Percentiles rank a stretch among this genome's conserved stretches.
These are phyloP conservation scores for Rhynchotus rufescens DNA, from an alignment of 2,797 vertebrate genomes.

Conservation along the genomic window DNA sequence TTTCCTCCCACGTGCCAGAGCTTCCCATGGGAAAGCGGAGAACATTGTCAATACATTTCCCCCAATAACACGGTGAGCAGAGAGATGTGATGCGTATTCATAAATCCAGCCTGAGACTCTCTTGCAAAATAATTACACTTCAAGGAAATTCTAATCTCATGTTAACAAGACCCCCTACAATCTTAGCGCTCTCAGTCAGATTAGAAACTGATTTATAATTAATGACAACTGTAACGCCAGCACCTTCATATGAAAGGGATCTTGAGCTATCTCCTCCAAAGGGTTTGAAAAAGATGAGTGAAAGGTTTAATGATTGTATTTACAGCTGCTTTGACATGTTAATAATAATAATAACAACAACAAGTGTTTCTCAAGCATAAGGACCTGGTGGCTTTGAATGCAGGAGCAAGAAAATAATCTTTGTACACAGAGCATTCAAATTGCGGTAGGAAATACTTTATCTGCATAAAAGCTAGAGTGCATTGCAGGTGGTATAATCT, in stretches of 20 bases:
- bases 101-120: constrained; percentile 40
- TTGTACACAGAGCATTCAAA: background rate
- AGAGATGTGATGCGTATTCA: background rate
- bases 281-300: background rate
- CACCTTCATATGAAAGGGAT: constrained; percentile 45
- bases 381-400: background rate
- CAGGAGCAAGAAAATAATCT: background rate
- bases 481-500: background rate
- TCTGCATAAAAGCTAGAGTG: background rate
- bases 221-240: constrained; percentile 65
- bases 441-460: background rate
- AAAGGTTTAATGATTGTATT: background rate
- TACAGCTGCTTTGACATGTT: background rate
- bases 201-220: constrained; percentile 79
- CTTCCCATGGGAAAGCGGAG: background rate
- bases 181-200: constrained; percentile 68
- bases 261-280: background rate
- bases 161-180: constrained; percentile 73
- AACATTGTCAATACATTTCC: background rate
- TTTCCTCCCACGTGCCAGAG: background rate
- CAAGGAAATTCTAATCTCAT: constrained; percentile 71
- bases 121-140: constrained; percentile 72
- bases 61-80: background rate
- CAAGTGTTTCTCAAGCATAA: background rate
- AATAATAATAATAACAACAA: background rate